Conservation (phyloP, 2,797 vertebrate genomes). For the Liasis olivaceus region DNA sequence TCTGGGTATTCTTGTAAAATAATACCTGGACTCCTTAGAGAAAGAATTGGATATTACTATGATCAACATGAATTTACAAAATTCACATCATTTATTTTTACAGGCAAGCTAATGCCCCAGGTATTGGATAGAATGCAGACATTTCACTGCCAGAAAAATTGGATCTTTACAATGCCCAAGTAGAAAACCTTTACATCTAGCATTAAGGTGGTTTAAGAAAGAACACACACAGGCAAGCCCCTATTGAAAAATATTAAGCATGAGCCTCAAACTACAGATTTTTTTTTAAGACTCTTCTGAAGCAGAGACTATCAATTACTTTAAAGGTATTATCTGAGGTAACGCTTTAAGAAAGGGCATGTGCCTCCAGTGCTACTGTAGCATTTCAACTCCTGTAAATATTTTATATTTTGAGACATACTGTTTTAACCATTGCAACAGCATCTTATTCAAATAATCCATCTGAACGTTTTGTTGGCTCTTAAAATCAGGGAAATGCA, state of each 20-base stretch:
- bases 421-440: background rate
- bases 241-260: background rate
- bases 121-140: background rate
- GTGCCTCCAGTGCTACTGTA: background rate
- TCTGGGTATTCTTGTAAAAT: background rate
- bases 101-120: background rate
- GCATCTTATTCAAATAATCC: background rate
- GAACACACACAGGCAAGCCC: background rate
- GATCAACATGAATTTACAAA: background rate
- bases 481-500: background rate
- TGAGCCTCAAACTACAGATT: background rate
- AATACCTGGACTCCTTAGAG: background rate
- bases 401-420: background rate
- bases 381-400: background rate
- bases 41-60: background rate
- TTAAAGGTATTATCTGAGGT: background rate
- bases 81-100: background rate
- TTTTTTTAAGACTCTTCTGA: background rate
- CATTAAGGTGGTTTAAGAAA: background rate
- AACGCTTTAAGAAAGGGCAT: too few relatives aligned
- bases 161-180: background rate
- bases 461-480: background rate
- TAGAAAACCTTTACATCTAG: background rate
- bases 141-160: background rate
- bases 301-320: background rate